Evolutionary conservation across 2,888 invertebrate species (phyloP), one percentile per base, ranked within the genome.

Genomic region (Noctua fimbriata): DNA sequence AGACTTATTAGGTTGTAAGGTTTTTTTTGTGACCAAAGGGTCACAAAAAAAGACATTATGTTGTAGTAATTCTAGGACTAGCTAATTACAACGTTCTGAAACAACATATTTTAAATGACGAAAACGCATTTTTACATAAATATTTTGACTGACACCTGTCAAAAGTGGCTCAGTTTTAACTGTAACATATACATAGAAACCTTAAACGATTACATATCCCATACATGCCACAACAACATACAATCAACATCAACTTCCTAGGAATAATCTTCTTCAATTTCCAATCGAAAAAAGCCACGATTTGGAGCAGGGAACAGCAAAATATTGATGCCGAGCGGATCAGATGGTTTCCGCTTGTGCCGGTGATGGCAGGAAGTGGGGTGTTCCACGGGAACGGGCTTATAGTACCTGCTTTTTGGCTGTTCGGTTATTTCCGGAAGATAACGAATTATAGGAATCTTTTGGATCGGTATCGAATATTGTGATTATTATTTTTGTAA

Each of bases 291-390:
- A 55, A 18, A 70, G 6, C 28, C 24, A 36, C 16, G 18, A 70
- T 79, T 75, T n/a, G 73, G 63, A 36, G 69, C 32, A 32, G 49
- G 52, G 52, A 36, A 32, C n/a, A 63, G 65, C 74, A 44, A 79
- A 82, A 73, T 79, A 77, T 85, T 79, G 63, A 72, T 58, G 76
- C 24, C 47, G 58, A 86, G 28, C 75, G 66, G 76, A 74, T 28
- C 66, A 21, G 55, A 71, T 76, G 69, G 69, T 63, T 77, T 69
- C 79, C 63, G 78, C 32, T 41, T n/a, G 52, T 14, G 21, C 71
- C 67, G 18, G 41, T 16, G 76, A n/a, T 28, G 75, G 55, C 73
- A 65, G 84, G 81, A 74, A 67, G 81, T 49, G 58, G 73, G 81
- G 81, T 24, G 65, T 18, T 18, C 70, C 65, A 71, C 70, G 84